These are phyloP conservation scores for Crypturellus tataupa DNA, from an alignment of 2,797 vertebrate species.

Conservation along the genomic window DNA sequence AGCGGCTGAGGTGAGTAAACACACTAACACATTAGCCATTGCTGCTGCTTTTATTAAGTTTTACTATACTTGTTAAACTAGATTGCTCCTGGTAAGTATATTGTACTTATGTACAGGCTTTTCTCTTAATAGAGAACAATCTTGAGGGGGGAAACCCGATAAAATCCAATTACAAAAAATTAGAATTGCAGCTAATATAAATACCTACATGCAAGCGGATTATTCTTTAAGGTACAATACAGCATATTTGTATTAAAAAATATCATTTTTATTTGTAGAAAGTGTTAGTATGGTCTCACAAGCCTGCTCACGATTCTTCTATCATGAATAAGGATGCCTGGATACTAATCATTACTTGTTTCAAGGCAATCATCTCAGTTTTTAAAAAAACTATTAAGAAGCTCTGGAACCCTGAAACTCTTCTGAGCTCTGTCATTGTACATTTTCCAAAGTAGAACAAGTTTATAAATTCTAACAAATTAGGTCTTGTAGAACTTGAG, in stretches of 20 bases:
- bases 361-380: neutral
- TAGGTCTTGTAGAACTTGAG: neutral
- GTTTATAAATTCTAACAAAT: neutral
- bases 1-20: neutral
- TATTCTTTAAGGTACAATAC: neutral
- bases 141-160: neutral
- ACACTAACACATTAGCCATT: neutral
- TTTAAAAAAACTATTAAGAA: neutral
- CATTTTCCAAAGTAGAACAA: neutral
- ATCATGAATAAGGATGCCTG: neutral
- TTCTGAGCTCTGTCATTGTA: neutral
- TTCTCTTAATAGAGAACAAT: neutral
- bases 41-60: neutral
- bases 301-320: neutral
- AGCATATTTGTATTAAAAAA: neutral
- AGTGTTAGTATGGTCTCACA: neutral
- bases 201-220: neutral
- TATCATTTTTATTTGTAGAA: neutral
- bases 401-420: neutral
- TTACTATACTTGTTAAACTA: neutral
- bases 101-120: neutral
- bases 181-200: neutral
- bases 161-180: neutral
- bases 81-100: conserved; percentile 14
- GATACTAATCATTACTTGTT: neutral